These are phyloP conservation scores for Actias luna DNA, from an alignment of 2,888 invertebrate species.

Conservation along the genomic window DNA sequence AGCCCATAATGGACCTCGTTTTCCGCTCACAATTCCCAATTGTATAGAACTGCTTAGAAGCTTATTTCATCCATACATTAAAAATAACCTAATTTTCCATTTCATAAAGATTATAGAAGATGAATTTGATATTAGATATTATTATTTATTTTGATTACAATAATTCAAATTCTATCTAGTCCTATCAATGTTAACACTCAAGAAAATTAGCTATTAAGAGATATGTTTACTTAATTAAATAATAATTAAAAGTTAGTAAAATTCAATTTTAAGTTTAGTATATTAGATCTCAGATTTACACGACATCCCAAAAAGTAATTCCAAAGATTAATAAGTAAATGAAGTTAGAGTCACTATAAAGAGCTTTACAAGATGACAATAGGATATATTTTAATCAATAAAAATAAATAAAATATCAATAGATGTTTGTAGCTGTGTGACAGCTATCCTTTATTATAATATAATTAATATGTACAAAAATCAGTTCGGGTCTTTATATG, in stretches of 20 bases:
- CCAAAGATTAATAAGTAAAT: constrained; percentile 44
- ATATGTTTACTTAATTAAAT: neutral
- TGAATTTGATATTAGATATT: neutral
- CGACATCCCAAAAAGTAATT: constrained; percentile 63
- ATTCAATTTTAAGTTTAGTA: constrained; percentile 31
- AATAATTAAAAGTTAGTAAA: constrained; percentile 24
- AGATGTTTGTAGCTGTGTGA: constrained; percentile 47
- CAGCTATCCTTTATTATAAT: constrained; percentile 36
- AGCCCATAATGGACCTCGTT: no score
- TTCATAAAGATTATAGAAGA: neutral
- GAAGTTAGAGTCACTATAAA: constrained; percentile 24
- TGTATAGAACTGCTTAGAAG: neutral
- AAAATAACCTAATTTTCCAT: neutral
- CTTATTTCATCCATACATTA: no score
- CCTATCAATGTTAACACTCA: constrained; percentile 20
- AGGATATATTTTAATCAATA: constrained; percentile 44
- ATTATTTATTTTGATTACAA: neutral
- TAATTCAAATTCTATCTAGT: constrained; percentile 7
- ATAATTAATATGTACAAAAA: constrained; percentile 25
- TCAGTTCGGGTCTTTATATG: neutral
- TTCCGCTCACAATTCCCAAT: no score
- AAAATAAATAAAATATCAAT: constrained; percentile 40
- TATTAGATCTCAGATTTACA: constrained; percentile 53
- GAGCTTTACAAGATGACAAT: constrained; percentile 74
- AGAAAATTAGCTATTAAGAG: neutral